Evolutionary conservation across 2,797 vertebrate genomes (phyloP).

Genomic region (Spinibarbus caldwelli): DNA sequence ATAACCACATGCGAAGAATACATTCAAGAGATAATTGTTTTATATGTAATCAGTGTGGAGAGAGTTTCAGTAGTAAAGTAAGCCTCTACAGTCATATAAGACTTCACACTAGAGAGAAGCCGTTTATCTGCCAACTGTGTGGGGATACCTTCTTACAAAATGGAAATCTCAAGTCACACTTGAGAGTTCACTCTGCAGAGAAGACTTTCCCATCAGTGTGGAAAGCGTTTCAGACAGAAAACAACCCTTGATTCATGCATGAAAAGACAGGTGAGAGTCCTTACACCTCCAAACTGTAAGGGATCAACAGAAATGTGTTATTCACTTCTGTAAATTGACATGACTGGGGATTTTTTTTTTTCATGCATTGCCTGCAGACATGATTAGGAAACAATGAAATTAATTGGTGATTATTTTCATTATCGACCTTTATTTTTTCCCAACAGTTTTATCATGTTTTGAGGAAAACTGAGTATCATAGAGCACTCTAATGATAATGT

Average conservation of each 20-base stretch:
- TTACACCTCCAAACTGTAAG: neutral
- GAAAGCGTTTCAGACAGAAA: neutral
- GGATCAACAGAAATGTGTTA: neutral
- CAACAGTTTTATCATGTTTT: neutral
- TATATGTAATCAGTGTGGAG: neutral
- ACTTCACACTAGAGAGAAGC: neutral
- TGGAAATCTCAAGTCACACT: neutral
- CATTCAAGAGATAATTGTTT: neutral
- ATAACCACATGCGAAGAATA: neutral
- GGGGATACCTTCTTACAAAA: neutral
- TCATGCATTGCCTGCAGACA: neutral
- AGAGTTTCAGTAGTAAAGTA: neutral
- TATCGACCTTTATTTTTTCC: too few species aligned
- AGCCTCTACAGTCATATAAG: neutral
- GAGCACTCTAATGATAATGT: neutral
- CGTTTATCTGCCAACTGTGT: neutral
- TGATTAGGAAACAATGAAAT: neutral
- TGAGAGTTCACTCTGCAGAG: neutral
- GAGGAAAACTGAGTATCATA: neutral
- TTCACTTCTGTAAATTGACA: neutral
- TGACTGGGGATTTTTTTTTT: neutral
- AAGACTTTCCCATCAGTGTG: neutral
- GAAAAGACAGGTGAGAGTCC: neutral
- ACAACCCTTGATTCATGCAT: neutral
- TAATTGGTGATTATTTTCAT: neutral